Base-by-base conservation (phyloP, 2,797 vertebrate species). In the Anguilla anguilla region DNA sequence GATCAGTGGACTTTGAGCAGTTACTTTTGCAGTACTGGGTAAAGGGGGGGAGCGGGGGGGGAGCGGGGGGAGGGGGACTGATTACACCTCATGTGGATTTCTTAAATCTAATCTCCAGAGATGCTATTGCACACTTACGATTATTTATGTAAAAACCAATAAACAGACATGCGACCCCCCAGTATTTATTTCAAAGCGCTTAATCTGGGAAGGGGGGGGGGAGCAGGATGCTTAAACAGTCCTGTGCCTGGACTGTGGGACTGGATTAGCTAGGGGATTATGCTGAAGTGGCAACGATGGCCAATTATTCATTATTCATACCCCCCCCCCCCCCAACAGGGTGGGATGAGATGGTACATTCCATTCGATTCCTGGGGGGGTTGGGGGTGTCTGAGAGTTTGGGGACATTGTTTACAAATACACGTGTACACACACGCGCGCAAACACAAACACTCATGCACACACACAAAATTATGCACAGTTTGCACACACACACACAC, bases 131-230 rank as follows among this genome's bases (percentile, higher is more conserved):
- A 51, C 67, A 53, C 64, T 85, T 39, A 86, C 46, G 51, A 74
- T 53, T 86, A 35, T 85, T 89, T 86, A 17, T 84, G 85, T 87
- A 86, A 84, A 74, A 64, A 86, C 39, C 43, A 57, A 61, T 84
- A 57, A 53, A 86, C 55, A 61, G 53, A 10, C 51, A 57, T 59
- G 86, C 74, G 81, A 43, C 1, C n/a, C 77, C 74, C 74, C 81
- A 15, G 72, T 46, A 55, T 82, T 49, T 86, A 86, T 82, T 86
- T 22, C 74, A 86, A 39, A 77, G 51, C 77, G 64, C 51, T 86
- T 86, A 86, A 74, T 31, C 91, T 90, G 93, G 93, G 89, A 88
- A 92, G 91, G 91, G 86, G 35, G 84, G 88, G 84, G 69, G n/a
- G 39, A n/a, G 51, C 15, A 10, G 81, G 46, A 84, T 83, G 64